Evolutionary conservation across 2,797 vertebrate species (phyloP), one percentile per base, ranked within the genome.

Genomic region (Simalia tracyae): DNA sequence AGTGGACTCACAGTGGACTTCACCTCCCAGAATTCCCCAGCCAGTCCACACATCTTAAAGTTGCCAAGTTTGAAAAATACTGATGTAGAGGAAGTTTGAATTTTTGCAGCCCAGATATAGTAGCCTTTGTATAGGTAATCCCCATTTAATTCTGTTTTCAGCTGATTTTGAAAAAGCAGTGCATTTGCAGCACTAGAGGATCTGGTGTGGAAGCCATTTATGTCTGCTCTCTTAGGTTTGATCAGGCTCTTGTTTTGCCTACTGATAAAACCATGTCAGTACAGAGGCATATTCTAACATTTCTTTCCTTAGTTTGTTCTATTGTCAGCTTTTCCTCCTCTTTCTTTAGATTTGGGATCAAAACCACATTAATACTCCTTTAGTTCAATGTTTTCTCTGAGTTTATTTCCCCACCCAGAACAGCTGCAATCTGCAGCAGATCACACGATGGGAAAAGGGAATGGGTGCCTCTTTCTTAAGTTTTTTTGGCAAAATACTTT

Each of bases 311-410:
- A 15, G 56, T 89, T 85, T 36, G 28, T 24, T 86, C 14, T 66
- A 85, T 66, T 91, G 61, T 66, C 84, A 66, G 50, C 19, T 84
- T 26, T 57, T 36, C 22, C 61, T 36, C 22, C 61, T 57, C n/a
- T 91, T 86, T 57, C 50, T 72, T 85, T 66, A 86, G 61, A 56
- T n/a, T 91, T 86, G 84, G 88, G 68, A 72, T 89, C 88, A 89
- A 89, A 76, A 60, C 31, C 7, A 42, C 89, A 28, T 86, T 17
- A 57, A 66, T 66, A 12, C 28, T 36, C 42, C n/a, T 61, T 85
- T 63, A 56, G 22, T 2, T 86, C 28, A 56, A 91, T 91, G 63
- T 91, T 86, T 86, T 85, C 81, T n/a, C 31, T 68, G 19, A 91
- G 50, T 28, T 90, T 64, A 8, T 66, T 91, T 56, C 85, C 64